Conservation (phyloP, 2,888 invertebrate species). For the Scaptomyza reducta region DNA sequence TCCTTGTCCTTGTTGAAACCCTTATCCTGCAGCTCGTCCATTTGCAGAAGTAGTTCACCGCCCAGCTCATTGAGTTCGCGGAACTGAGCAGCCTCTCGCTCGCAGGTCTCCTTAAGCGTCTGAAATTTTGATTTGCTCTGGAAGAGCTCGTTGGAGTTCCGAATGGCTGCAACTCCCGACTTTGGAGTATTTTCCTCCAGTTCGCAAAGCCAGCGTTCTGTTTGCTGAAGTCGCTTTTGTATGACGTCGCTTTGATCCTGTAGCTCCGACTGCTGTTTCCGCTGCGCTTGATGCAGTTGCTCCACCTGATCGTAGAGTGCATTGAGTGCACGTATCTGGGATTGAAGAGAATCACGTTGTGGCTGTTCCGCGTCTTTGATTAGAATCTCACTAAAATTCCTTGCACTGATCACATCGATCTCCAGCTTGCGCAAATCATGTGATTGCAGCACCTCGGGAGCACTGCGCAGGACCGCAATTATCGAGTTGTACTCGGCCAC, state of each 20-base stretch:
- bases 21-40: constrained; percentile 83
- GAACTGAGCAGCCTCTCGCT: constrained; percentile 88
- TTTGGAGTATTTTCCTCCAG: constrained; percentile 87
- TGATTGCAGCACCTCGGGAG: constrained; percentile 49
- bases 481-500: constrained; percentile 82
- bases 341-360: constrained; percentile 74
- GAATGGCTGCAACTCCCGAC: constrained; percentile 86
- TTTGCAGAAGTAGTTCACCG: constrained; percentile 87
- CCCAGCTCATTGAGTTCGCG: constrained; percentile 89
- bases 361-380: constrained; percentile 81
- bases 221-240: constrained; percentile 77
- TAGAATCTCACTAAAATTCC: constrained; percentile 84
- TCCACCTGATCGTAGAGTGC: constrained; percentile 80
- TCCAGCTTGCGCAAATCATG: constrained; percentile 83
- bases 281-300: constrained; percentile 75
- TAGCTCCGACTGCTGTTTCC: constrained; percentile 75
- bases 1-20: constrained; percentile 68
- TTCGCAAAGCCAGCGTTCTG: constrained; percentile 87
- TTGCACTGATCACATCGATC: constrained; percentile 84
- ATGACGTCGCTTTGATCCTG: constrained; percentile 79
- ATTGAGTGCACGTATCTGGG: constrained; percentile 80
- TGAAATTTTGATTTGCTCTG: constrained; percentile 90
- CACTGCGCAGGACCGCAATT: constrained; percentile 70
- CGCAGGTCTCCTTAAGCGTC: constrained; percentile 89
- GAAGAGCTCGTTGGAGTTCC: constrained; percentile 89